Evolutionary conservation across 2,888 invertebrate genomes (phyloP).

Genomic region (Amphipyra berbera): DNA sequence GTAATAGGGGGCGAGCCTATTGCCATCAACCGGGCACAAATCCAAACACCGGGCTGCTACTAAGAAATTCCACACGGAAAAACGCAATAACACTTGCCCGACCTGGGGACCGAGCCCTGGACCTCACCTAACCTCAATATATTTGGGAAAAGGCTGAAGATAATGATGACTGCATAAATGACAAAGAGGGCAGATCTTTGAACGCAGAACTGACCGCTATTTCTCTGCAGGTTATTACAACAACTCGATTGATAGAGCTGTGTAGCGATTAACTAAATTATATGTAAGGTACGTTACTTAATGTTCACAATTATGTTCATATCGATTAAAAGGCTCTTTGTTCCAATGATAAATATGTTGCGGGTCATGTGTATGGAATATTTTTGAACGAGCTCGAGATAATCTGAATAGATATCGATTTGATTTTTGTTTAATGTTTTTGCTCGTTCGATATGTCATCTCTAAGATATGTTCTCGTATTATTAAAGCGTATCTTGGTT

Average conservation of each 20-base stretch:
- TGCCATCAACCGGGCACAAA: too few species aligned
- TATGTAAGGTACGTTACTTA: conserved; percentile 56
- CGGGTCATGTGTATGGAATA: conserved; percentile 47
- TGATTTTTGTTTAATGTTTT: conserved; percentile 44
- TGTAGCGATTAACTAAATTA: conserved; percentile 58
- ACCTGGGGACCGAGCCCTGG: too few species aligned
- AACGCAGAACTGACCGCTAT: neutral
- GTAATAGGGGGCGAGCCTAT: too few species aligned
- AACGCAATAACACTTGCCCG: too few species aligned
- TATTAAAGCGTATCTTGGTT: conserved; percentile 13
- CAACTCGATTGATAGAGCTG: conserved; percentile 49
- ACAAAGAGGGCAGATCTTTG: conserved; percentile 13
- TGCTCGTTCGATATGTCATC: conserved; percentile 26
- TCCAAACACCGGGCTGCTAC: too few species aligned
- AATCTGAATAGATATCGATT: conserved; percentile 46
- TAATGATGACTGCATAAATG: too few species aligned
- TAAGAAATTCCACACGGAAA: too few species aligned
- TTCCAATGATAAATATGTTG: conserved; percentile 65
- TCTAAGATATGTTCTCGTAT: conserved; percentile 8
- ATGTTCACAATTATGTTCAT: conserved; percentile 61
- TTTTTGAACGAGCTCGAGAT: conserved; percentile 33
- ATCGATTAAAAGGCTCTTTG: conserved; percentile 71
- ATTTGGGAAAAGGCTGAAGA: too few species aligned
- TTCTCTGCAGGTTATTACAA: neutral
- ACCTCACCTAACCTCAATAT: too few species aligned